Evolutionary conservation across 2,113 vertebrate species (phyloP).

Genomic region (Numenius arquata): DNA sequence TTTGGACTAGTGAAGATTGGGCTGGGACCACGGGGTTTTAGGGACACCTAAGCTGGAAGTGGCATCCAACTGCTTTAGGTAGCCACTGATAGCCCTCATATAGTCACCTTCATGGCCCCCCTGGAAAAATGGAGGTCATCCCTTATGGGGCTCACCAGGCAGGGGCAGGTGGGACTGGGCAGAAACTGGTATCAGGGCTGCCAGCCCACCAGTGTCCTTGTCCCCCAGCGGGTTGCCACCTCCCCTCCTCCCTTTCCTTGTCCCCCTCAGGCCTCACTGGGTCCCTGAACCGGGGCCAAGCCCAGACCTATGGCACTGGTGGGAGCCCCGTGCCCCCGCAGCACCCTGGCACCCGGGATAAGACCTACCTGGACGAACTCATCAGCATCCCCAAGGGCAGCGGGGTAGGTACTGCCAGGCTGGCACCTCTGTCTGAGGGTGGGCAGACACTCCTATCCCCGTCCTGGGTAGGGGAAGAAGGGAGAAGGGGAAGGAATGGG

Average conservation of each 20-base stretch:
- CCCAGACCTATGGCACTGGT: neutral
- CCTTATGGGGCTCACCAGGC: neutral
- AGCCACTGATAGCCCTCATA: neutral
- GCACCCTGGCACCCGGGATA: neutral
- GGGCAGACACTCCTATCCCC: neutral
- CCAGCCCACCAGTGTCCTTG: neutral
- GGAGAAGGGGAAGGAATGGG: neutral
- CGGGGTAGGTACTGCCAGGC: neutral
- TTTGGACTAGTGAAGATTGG: neutral
- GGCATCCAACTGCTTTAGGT: neutral
- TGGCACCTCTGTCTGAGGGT: neutral
- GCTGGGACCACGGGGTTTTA: neutral
- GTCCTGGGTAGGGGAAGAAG: neutral
- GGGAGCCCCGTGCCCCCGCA: accelerated
- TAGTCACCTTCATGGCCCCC: accelerated
- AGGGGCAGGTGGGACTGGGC: neutral
- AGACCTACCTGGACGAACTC: conserved; percentile 16
- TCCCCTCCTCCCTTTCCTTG: neutral
- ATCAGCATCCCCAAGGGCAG: conserved; percentile 34
- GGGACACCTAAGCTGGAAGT: neutral
- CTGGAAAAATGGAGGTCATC: neutral
- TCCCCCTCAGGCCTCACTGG: neutral
- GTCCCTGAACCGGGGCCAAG: neutral
- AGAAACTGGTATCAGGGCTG: neutral
- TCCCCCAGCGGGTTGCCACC: neutral